These are phyloP conservation scores for Schlechtendalia chinensis DNA, from an alignment of 1,140 invertebrate species.

Conservation along the genomic window DNA sequence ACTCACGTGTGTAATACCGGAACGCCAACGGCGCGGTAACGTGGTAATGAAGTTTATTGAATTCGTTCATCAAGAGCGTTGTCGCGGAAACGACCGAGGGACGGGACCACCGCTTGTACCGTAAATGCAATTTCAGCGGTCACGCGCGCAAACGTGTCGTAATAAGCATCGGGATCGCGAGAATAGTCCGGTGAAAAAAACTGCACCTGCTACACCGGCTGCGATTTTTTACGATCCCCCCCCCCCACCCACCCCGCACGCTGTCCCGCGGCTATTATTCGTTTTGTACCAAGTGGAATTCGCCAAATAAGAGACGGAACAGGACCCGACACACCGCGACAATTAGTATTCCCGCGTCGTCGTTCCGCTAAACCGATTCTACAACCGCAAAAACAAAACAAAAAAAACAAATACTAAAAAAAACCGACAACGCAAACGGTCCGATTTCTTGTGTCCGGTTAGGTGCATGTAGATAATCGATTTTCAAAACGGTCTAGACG, in stretches of 20 bases:
- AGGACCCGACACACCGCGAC: constrained; percentile 5
- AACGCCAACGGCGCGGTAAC: too few relatives aligned
- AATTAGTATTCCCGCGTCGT: constrained; percentile 33
- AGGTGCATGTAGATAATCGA: background rate
- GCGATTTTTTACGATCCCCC: too few relatives aligned
- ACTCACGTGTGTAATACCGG: too few relatives aligned
- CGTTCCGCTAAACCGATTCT: constrained; percentile 17
- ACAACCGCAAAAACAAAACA: background rate
- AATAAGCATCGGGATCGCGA: background rate
- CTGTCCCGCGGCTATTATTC: background rate
- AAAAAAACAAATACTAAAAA: too few relatives aligned
- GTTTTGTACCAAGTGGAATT: constrained; percentile 1
- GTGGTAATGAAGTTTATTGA: too few relatives aligned
- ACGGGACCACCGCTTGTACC: background rate
- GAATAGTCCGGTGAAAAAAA: background rate
- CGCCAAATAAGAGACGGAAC: constrained; percentile 2
- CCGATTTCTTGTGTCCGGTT: background rate
- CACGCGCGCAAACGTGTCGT: too few relatives aligned
- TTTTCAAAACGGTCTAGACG: constrained; percentile 30
- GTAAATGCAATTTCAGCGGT: too few relatives aligned
- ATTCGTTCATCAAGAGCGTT: too few relatives aligned
- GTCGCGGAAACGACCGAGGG: too few relatives aligned
- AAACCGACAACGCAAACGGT: background rate
- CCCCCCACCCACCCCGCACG: too few relatives aligned
- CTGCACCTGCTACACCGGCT: constrained; percentile 5